Base-by-base conservation (phyloP, 2,888 invertebrate genomes). In the Agrilus biguttatus region DNA sequence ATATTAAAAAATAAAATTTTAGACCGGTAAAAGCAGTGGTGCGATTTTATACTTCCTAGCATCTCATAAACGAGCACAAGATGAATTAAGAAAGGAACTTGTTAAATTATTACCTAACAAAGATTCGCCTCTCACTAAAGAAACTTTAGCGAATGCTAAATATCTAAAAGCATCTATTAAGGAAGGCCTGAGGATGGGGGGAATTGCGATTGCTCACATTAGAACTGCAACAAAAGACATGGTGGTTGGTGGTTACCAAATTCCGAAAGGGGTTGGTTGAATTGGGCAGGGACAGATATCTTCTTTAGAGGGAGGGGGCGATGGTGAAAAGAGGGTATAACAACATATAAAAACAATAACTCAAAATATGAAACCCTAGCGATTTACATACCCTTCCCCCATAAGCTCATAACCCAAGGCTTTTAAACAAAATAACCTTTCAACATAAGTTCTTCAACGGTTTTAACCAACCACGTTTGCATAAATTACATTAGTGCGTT, bases 91-190 rank as follows among this genome's bases (percentile, higher is more conserved):
- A 39, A 43, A 65, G 33, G 71, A 74, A 58, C 47, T 67, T 4
- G 47, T 38, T 32, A 43, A 43, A 39, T 45, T 54, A 14, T 51
- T 65, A 35, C 57, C 58, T 23, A 48, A 49, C n/a, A 58, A 59
- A 37, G 49, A 55, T 33, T 54, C 56, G 17, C 52, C 53, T 3
- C 53, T 72, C 2, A 66, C 65, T 3, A 53, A 62, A n/a, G 62
- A 67, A 12, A 51, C 55, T 14, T 49, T 71, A 21, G 53, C 57
- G 36, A 55, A 60, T 23, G 50, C 69, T 36, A 58, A 60, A 2
- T 79, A 78, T 51, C 59, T 81, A 8, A 73, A 71, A 55, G 80
- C 80, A 2, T 75, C 77, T 51, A 60, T 81, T 5, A 80, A 78
- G 55, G 81, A 81, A 60, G 64, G 75, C 0, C 61, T 72, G 37